A percentile compares a stretch with the other conserved stretches of the same genome.
Evolutionary conservation across 2,888 invertebrate species (phyloP).

Genomic region (Bellardia bayeri): DNA sequence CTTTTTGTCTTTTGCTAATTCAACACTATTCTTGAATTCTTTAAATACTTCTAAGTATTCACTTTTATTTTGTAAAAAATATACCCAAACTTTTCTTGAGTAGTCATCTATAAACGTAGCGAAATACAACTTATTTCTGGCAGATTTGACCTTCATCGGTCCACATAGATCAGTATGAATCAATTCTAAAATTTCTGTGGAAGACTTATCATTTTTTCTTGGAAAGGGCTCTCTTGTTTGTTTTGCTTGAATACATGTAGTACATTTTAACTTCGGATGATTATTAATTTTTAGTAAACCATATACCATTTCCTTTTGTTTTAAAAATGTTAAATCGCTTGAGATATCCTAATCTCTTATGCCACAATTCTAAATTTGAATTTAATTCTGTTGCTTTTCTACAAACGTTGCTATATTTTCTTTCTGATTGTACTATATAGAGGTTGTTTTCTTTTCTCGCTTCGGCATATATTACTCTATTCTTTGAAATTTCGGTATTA

Average conservation of each 20-base stretch:
- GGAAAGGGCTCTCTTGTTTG: neutral
- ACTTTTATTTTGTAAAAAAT: constrained; percentile 19
- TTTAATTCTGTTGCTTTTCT: constrained; percentile 7
- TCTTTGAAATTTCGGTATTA: too few species aligned
- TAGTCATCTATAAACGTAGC: constrained; percentile 31
- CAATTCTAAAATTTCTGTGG: constrained; percentile 7
- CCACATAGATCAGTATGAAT: constrained; percentile 20
- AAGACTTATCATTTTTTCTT: neutral
- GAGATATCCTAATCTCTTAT: constrained; percentile 26
- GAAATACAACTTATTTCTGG: constrained; percentile 28
- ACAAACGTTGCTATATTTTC: neutral
- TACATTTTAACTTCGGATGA: neutral
- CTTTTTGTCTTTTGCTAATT: constrained; percentile 4
- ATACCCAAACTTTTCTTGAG: constrained; percentile 15
- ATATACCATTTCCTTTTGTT: constrained; percentile 24
- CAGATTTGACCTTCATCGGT: constrained; percentile 24
- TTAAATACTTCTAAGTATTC: constrained; percentile 7
- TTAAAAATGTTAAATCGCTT: constrained; percentile 8
- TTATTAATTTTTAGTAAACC: constrained; percentile 29
- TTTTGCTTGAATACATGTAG: neutral
- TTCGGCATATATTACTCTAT: neutral
- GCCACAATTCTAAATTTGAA: constrained; percentile 32
- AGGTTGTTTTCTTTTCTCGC: constrained; percentile 12
- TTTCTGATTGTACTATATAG: constrained; percentile 3
- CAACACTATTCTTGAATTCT: constrained; percentile 32